phyloP scores from a whole-genome alignment of 2,797 vertebrate species.

The Rachycentron canadum region DNA sequence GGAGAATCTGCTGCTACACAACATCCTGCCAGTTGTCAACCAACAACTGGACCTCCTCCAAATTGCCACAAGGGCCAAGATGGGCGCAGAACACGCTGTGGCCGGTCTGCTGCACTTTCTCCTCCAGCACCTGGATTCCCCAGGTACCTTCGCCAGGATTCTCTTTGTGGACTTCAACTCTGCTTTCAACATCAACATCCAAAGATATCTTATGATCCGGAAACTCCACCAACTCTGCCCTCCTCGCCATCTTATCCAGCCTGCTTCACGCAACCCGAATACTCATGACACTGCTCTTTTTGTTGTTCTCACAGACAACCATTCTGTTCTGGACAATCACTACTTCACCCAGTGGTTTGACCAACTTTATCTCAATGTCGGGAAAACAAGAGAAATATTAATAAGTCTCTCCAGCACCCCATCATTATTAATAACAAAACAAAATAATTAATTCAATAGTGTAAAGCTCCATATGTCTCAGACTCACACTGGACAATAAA shows the following conservation, averaged over 20 bases:
- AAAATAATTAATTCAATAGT: background rate
- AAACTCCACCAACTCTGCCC: background rate
- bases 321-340: background rate
- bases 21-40: background rate
- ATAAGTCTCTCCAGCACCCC: background rate
- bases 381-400: background rate
- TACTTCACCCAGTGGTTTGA: background rate
- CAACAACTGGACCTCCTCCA: constrained; percentile 3
- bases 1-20: background rate
- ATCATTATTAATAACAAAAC: background rate
- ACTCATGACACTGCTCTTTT: constrained; percentile 1
- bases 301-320: constrained; percentile 1
- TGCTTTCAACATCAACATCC: constrained; percentile 3
- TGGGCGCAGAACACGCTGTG: constrained; percentile 2
- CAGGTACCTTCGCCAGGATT: background rate
- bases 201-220: background rate
- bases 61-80: background rate
- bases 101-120: background rate
- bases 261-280: background rate
- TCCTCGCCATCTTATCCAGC: too few species aligned
- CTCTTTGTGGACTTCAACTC: constrained; percentile 17
- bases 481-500: background rate
- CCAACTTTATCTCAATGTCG: background rate
- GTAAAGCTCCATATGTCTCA: background rate
- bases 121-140: constrained; percentile 11